Conservation (phyloP, 1,140 invertebrate species). For the Acromyrmex charruanus region DNA sequence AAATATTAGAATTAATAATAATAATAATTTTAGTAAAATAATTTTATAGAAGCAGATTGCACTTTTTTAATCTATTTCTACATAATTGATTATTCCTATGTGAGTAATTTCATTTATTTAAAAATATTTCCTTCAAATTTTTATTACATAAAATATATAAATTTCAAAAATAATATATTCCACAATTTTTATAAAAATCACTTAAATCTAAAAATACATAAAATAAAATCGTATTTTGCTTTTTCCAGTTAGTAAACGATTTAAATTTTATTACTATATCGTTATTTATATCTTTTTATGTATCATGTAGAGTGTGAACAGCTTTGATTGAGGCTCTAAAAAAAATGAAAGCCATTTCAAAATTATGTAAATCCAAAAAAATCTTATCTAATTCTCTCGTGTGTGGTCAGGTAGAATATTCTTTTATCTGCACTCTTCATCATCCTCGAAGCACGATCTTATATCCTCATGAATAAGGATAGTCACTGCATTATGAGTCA, state of each 20-base stretch:
- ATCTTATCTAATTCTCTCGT: neutral
- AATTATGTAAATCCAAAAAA: neutral
- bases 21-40: neutral
- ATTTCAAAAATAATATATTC: neutral
- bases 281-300: neutral
- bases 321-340: neutral
- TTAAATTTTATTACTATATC: neutral
- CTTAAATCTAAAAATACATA: neutral
- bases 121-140: neutral
- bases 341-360: constrained; percentile 17
- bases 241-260: neutral
- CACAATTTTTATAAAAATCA: neutral
- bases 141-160: constrained; percentile 8
- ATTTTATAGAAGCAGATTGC: neutral
- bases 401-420: constrained; percentile 1
- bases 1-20: constrained; percentile 7
- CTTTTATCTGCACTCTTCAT: constrained; percentile 25
- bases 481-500: constrained; percentile 31
- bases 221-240: neutral
- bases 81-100: neutral
- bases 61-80: neutral
- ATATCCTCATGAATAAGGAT: constrained; percentile 45
- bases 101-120: neutral
- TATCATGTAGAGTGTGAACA: neutral
- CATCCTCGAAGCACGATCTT: constrained; percentile 10